These are phyloP conservation scores for Lapara coniferarum DNA, from an alignment of 2,888 invertebrate genomes.

Conservation along the genomic window DNA sequence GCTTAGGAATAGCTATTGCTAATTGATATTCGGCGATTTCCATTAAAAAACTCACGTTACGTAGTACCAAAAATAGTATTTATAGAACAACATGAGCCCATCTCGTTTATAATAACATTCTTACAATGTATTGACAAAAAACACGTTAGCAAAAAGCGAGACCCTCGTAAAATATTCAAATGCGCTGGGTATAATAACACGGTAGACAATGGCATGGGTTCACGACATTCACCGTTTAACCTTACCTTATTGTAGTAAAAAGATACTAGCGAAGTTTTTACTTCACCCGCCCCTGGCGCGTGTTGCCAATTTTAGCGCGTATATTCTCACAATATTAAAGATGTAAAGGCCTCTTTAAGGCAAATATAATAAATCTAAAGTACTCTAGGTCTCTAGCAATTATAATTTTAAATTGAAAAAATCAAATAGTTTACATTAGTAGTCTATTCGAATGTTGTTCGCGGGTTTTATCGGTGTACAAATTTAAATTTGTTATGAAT, in stretches of 20 bases:
- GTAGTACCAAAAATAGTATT: neutral
- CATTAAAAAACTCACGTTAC: too few species aligned
- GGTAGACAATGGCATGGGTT: conserved; percentile 46
- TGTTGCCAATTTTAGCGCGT: neutral
- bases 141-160: conserved; percentile 51
- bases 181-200: conserved; percentile 54
- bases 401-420: too few species aligned
- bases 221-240: conserved; percentile 43
- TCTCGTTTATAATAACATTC: conserved; percentile 1
- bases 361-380: too few species aligned
- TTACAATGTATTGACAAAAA: conserved; percentile 37
- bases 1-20: too few species aligned
- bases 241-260: conserved; percentile 43
- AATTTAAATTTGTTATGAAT: too few species aligned
- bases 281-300: neutral
- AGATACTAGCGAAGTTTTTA: conserved; percentile 18
- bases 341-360: too few species aligned
- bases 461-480: too few species aligned
- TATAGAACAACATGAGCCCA: neutral
- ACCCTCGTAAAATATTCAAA: conserved; percentile 65
- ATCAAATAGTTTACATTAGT: too few species aligned
- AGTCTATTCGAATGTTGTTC: too few species aligned
- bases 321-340: neutral
- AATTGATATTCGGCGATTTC: too few species aligned
- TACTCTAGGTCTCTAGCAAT: too few species aligned